Base-by-base conservation (phyloP, 2,797 vertebrate species). In the Pelodytes ibericus region DNA sequence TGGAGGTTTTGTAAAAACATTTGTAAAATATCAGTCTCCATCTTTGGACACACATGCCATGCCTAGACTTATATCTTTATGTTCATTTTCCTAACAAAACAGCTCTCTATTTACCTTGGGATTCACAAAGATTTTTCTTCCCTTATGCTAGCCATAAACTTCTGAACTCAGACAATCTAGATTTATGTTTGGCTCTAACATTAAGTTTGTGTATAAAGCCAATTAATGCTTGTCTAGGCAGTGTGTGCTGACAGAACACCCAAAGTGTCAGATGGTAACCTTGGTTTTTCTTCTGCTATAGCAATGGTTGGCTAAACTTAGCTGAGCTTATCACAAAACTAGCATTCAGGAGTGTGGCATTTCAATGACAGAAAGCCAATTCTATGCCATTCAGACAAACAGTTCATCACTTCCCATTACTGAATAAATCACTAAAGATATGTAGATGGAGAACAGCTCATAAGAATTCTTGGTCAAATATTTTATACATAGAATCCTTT, bases 221-320 rank as follows among this genome's bases (percentile, higher is more conserved):
- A 83, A 3, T 64, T 81, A 67, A 71, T 74, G 51, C 56, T n/a
- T 41, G 79, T 63, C 72, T 68, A 59, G 73, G 60, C 20, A 0
- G 69, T 64, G 53, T 71, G 80, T 66, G 88, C 82, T 86, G 89
- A 90, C 88, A 87, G 88, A 75, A 85, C 83, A 80, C 71, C 74
- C 25, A 9, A 51, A 56, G 82, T 87, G 88, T 85, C 86, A 82
- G 82, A 79, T 71, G 1, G 81, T 81, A 80, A 78, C 82, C 79
- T 69, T 47, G 74, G 64, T 63, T 74, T 64, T 65, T 83, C n/a
- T n/a, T n/a, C 75, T 27, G 66, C 85, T 82, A 82, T 0, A 16
- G 61, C 57, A 83, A 56, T 68, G 68, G 69, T 79, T 82, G 68
- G 15, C 86, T 86, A 77, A 83, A 80, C 73, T 29, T 80, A 68